Conservation (phyloP, 2,113 vertebrate species). For the Calidris pygmaea region DNA sequence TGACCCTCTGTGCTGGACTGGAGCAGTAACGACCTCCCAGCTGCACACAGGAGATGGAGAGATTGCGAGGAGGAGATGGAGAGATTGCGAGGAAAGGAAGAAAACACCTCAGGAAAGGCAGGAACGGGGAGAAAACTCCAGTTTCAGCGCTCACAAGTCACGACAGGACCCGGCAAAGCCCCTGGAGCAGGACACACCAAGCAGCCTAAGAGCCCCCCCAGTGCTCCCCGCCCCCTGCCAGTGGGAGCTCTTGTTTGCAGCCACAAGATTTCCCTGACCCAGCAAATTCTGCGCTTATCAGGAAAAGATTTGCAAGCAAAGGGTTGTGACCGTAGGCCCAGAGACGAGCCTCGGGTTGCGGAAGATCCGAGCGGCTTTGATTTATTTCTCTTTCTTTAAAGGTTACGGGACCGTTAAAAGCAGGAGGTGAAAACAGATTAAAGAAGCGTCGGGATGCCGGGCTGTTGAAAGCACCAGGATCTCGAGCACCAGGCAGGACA, state of each 20-base stretch:
- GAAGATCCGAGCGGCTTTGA: fast-evolving
- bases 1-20: neutral
- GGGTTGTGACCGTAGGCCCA: neutral
- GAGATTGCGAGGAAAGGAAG: neutral
- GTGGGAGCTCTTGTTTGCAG: neutral
- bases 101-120: neutral
- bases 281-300: conserved; percentile 23
- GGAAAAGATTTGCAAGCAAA: neutral
- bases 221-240: neutral
- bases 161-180: neutral
- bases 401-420: no score
- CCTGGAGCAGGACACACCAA: neutral
- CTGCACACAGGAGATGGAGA: neutral
- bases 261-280: neutral
- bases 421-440: neutral
- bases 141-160: neutral
- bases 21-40: neutral
- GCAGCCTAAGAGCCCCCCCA: neutral
- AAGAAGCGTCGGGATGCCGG: fast-evolving
- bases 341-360: neutral
- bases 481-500: neutral
- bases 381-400: neutral
- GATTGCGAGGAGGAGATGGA: no score
- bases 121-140: neutral
- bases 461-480: neutral